Base-by-base conservation (phyloP, 2,888 invertebrate species). In the Gymnocheta viridis region DNA sequence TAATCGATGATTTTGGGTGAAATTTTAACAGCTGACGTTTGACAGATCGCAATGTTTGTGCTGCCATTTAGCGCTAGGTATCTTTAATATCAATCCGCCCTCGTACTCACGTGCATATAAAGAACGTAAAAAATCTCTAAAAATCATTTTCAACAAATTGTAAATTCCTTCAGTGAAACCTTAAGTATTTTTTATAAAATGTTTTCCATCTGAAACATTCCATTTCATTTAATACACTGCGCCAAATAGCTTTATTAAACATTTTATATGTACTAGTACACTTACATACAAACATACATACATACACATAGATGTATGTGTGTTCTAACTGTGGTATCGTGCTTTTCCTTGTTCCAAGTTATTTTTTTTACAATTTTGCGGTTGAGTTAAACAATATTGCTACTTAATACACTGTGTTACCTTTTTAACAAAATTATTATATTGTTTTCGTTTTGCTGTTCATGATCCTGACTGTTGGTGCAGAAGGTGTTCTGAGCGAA, bases 341-440 rank as follows among this genome's bases (percentile, higher is more conserved):
- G 32, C 17, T 47, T 22, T 22, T 22, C 41, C 24, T 41, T 62
- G 2, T 47, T 3, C n/a, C 24, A 2, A 2, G 12, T 14, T 35
- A 12, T 64, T 27, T 19, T 56, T 29, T 32, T 41, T 70, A 54
- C 51, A 70, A 35, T 64, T 56, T 76, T 69, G 58, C 58, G 70
- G 78, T 62, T 70, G 70, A 78, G 51, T 70, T 78, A 41, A 60
- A 69, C 62, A 73, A 67, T 62, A 72, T 82, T 74, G 82, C 79
- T 64, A 79, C 79, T 82, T 79, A 82, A 82, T 82, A 74, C 69
- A 79, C 78, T 73, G 73, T 70, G 76, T 79, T 62, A 79, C 78
- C 82, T 82, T 72, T 67, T 66, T 56, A 54, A 76, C 22, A 62
- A 66, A 81, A 74, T 66, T 72, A 67, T 81, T 32, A 60, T 69